A percentile compares a stretch with the other conserved stretches of the same genome.
These are phyloP conservation scores for Camelus dromedarius DNA, from an alignment of 2,113 vertebrate genomes.

Conservation along the genomic window DNA sequence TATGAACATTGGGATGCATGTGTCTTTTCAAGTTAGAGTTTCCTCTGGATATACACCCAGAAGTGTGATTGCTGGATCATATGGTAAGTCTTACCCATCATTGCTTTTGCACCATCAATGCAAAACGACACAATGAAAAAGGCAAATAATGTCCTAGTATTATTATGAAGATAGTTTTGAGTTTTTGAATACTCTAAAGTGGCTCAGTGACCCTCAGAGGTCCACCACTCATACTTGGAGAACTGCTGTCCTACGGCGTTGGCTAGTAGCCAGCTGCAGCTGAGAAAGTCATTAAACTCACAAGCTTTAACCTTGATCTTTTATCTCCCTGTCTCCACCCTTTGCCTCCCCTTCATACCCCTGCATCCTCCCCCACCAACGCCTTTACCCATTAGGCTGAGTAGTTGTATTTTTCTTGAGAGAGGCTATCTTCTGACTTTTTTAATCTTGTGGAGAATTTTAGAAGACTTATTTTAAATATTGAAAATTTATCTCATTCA, in stretches of 20 bases:
- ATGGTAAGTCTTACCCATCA: neutral
- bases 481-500: constrained; percentile 18
- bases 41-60: too few relatives aligned
- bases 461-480: constrained; percentile 22
- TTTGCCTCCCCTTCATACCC: neutral
- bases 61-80: too few relatives aligned
- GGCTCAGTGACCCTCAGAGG: neutral
- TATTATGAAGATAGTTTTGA: neutral
- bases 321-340: neutral
- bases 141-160: neutral
- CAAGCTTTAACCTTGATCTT: neutral
- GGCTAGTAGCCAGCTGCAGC: neutral
- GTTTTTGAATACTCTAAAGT: neutral
- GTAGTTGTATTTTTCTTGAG: neutral
- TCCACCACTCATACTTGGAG: neutral
- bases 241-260: neutral
- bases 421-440: constrained; percentile 6
- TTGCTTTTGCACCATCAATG: neutral
- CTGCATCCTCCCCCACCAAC: neutral
- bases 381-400: neutral
- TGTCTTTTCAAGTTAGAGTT: too few relatives aligned
- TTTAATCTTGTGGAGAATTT: neutral
- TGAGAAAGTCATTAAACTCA: neutral
- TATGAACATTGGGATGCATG: too few relatives aligned
- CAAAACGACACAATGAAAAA: neutral